These are phyloP conservation scores for Myotis daubentonii DNA, from an alignment of 2,797 vertebrate genomes.

Conservation along the genomic window DNA sequence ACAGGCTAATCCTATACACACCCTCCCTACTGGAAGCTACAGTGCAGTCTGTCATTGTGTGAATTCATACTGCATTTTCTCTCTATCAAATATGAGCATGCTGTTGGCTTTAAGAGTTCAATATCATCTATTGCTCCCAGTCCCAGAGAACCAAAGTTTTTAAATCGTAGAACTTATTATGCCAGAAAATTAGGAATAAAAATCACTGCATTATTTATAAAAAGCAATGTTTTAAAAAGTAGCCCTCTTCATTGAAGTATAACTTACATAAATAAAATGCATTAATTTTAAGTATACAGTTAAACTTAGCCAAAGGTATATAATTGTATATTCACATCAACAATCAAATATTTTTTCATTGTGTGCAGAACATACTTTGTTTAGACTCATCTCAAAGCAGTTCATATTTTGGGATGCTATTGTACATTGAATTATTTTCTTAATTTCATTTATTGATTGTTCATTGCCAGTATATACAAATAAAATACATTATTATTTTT, in stretches of 20 bases:
- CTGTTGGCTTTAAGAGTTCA: not conserved
- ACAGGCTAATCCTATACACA: not conserved
- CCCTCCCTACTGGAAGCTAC: not conserved
- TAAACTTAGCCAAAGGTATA: not conserved
- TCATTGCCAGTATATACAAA: not conserved
- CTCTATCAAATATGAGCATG: not conserved
- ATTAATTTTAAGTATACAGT: not conserved
- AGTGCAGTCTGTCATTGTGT: not conserved
- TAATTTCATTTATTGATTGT: not conserved
- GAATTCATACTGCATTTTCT: not conserved
- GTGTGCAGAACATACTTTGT: not conserved
- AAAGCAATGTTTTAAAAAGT: not conserved
- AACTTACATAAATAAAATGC: not conserved
- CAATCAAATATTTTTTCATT: not conserved
- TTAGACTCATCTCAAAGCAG: not conserved
- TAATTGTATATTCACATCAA: not conserved
- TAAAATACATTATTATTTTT: not conserved
- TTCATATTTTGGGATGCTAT: not conserved
- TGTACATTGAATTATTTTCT: not conserved
- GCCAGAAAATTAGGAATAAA: not conserved
- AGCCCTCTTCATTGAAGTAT: not conserved
- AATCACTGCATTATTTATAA: not conserved
- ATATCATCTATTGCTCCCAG: not conserved
- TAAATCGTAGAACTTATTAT: not conserved
- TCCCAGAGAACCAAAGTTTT: not conserved